These are phyloP conservation scores for Erebia epiphron DNA, from an alignment of 2,888 invertebrate species.

Conservation along the genomic window DNA sequence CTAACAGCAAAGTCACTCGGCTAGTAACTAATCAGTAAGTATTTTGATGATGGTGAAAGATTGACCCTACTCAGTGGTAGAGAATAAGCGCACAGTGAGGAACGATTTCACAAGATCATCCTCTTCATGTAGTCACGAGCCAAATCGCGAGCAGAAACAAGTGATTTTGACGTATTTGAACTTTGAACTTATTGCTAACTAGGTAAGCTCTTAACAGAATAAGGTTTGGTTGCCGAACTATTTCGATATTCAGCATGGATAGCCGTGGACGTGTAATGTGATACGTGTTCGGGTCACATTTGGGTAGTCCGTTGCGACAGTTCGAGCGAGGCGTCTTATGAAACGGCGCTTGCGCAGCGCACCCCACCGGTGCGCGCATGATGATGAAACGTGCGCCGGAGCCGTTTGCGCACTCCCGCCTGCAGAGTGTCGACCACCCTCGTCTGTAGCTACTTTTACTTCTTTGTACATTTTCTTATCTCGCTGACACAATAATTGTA, in stretches of 20 bases:
- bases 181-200: background rate
- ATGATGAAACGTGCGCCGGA: constrained; percentile 69
- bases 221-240: background rate
- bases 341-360: constrained; percentile 79
- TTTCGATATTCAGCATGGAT: constrained; percentile 51
- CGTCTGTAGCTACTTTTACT: constrained; percentile 35
- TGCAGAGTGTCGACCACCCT: constrained; percentile 61
- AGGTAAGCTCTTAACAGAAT: background rate
- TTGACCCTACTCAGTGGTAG: background rate
- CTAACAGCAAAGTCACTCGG: no score
- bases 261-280: constrained; percentile 65
- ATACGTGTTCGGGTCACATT: constrained; percentile 81
- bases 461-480: constrained; percentile 15
- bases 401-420: constrained; percentile 64
- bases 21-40: no score
- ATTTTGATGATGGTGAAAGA: no score
- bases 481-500: constrained; percentile 8
- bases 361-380: constrained; percentile 61
- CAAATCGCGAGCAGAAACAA: no score
- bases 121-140: background rate
- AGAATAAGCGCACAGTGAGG: background rate
- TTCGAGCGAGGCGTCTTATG: constrained; percentile 78
- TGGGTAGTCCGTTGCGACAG: constrained; percentile 80
- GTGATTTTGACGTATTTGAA: no score
- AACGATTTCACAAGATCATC: background rate